phyloP scores from a whole-genome alignment of 2,113 vertebrate species.

The Phodopus roborovskii region DNA sequence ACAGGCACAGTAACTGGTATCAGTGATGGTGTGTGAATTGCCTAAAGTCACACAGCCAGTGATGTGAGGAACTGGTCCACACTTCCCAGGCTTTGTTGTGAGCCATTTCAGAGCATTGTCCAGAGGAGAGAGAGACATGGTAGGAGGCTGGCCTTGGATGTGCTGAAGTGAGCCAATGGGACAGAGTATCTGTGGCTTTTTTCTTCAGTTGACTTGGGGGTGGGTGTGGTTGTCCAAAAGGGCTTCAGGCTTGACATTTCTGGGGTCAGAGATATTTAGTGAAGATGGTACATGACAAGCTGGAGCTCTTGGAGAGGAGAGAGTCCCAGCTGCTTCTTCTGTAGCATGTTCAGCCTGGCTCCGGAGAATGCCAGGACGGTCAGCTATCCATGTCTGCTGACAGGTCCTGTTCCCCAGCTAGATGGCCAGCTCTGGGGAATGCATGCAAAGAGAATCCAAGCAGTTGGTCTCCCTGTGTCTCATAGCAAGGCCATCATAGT shows the following conservation, averaged over 20 bases:
- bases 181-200: neutral
- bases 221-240: fast-evolving
- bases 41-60: neutral
- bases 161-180: neutral
- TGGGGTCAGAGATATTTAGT: neutral
- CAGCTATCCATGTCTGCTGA: fast-evolving
- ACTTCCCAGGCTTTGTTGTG: neutral
- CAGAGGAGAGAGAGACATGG: neutral
- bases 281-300: fast-evolving
- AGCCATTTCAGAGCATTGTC: neutral
- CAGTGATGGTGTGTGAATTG: neutral
- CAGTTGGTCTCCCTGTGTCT: neutral
- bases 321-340: fast-evolving
- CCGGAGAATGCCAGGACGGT: neutral
- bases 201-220: neutral
- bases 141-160: fast-evolving
- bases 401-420: fast-evolving
- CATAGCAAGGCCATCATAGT: fast-evolving
- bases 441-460: neutral
- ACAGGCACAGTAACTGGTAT: neutral
- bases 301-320: neutral
- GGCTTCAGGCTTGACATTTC: neutral
- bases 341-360: fast-evolving
- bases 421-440: neutral
- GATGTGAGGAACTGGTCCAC: neutral